Conservation (phyloP, 2,888 invertebrate species). For the Craniophora ligustri region DNA sequence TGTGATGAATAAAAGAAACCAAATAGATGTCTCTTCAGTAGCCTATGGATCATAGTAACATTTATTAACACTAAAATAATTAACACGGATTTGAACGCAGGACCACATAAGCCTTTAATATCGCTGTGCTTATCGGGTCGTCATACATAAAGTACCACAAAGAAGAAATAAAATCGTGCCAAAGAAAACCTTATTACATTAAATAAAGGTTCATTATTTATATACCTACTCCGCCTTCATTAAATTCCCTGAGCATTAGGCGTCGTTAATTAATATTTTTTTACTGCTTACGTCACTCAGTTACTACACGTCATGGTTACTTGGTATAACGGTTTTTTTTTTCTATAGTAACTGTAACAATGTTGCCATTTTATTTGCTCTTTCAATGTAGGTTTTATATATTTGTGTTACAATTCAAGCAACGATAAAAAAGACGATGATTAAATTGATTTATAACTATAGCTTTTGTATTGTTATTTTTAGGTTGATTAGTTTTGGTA, state of each 20-base stretch:
- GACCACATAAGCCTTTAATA: too few species aligned
- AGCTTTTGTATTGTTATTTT: constrained; percentile 14
- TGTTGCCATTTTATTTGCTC: constrained; percentile 16
- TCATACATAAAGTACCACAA: too few species aligned
- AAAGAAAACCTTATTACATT: not conserved
- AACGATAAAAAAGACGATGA: constrained; percentile 13
- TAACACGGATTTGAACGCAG: too few species aligned
- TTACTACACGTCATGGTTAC: constrained; percentile 21
- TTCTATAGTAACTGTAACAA: constrained; percentile 3
- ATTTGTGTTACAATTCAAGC: not conserved
- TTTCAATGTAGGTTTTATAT: constrained; percentile 21
- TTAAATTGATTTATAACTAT: constrained; percentile 15
- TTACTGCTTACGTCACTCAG: constrained; percentile 34
- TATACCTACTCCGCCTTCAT: constrained; percentile 15
- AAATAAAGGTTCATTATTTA: constrained; percentile 16
- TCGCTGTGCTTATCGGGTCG: too few species aligned
- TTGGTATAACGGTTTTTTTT: constrained; percentile 18
- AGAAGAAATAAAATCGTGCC: not conserved
- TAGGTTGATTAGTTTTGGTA: constrained; percentile 1
- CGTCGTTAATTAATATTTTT: constrained; percentile 36
- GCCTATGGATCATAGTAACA: too few species aligned
- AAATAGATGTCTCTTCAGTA: too few species aligned
- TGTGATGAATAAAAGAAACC: too few species aligned
- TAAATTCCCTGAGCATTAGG: constrained; percentile 13
- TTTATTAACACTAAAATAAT: too few species aligned